Base-by-base conservation (phyloP, 1,140 invertebrate genomes). In the Portunus trituberculatus region DNA sequence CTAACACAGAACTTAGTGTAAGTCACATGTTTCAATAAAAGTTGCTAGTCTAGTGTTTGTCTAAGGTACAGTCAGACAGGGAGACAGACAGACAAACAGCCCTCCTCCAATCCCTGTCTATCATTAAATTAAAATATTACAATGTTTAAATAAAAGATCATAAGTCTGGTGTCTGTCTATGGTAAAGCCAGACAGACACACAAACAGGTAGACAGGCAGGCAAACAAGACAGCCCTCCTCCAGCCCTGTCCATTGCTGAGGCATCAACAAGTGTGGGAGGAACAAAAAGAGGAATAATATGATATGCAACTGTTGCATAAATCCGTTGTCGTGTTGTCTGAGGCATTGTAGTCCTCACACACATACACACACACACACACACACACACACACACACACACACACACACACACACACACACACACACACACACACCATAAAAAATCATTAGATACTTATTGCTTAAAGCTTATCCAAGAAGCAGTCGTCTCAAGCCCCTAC, bases 401-500 rank as follows among this genome's bases (percentile, higher is more conserved):
- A 91, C 28, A 91, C 20, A 28, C 4, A 20, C 20, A 31, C 28
- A n/a, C 7, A 12, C 59, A 29, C 28, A 14, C n/a, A 59, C 48
- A 46, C 48, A 91, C 31, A 91, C 89, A 91, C 28, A 91, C 20
- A 28, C 39, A 48, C 28, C 46, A 91, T 91, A 46, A 91, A 39
- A 91, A 91, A 59, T 91, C 52, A 59, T 59, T 59, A 59, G 52
- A 59, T 20, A 91, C 46, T 91, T 91, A 91, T 91, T 91, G 89
- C 89, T 91, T 46, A 91, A 91, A 48, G 89, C 89, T 91, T 52
- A 16, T 29, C 29, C 31, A 59, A 91, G 89, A 91, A 59, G 86
- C 52, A 88, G 48, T 91, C 31, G 28, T 91, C 28, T 59, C 28
- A 89, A 91, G 89, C 89, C 89, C 89, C 90, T 91, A 91, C n/a